These are phyloP conservation scores for Dysidea cf. avara DNA, from an alignment of 37 sponge, comb jelly and placozoan species.

Conservation along the genomic window DNA sequence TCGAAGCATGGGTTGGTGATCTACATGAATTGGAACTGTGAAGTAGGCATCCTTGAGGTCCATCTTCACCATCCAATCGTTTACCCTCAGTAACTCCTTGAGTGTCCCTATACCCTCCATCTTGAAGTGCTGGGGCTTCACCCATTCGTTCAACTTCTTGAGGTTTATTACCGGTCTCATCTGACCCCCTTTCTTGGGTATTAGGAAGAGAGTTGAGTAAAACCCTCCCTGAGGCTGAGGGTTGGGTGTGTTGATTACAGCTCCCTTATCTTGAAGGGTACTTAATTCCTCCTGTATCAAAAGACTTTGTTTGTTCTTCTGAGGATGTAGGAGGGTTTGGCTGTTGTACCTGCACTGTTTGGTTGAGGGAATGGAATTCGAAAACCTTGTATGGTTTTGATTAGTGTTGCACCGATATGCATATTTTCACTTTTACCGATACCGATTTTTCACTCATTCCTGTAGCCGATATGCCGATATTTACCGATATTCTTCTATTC, in stretches of 20 bases:
- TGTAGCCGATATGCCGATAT: too few relatives aligned
- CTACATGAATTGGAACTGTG: conserved; percentile 1
- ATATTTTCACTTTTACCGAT: too few relatives aligned
- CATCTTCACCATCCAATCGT: conserved; percentile 13
- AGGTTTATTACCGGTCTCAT: conserved; percentile 13
- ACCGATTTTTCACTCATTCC: too few relatives aligned
- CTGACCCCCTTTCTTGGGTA: conserved; percentile 7
- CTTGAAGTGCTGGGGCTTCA: conserved; percentile 12
- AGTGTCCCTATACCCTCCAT: conserved; percentile 26
- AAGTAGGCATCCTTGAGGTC: conserved; percentile 23
- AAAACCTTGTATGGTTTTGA: conserved; percentile 2
- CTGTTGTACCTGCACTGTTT: background rate
- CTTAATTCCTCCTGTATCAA: conserved; percentile 1
- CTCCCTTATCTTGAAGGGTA: background rate
- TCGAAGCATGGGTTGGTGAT: conserved; percentile 3
- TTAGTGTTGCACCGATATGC: too few relatives aligned
- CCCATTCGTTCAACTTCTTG: background rate
- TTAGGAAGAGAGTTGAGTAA: background rate
- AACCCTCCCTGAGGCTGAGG: background rate
- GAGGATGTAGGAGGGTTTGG: too few relatives aligned
- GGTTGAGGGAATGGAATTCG: background rate
- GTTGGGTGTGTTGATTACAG: background rate
- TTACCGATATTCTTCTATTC: too few relatives aligned
- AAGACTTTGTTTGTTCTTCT: too few relatives aligned
- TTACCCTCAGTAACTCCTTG: conserved; percentile 12